Conservation (phyloP, 92 coral and sea anemone species). For the Desmophyllum pertusum region DNA sequence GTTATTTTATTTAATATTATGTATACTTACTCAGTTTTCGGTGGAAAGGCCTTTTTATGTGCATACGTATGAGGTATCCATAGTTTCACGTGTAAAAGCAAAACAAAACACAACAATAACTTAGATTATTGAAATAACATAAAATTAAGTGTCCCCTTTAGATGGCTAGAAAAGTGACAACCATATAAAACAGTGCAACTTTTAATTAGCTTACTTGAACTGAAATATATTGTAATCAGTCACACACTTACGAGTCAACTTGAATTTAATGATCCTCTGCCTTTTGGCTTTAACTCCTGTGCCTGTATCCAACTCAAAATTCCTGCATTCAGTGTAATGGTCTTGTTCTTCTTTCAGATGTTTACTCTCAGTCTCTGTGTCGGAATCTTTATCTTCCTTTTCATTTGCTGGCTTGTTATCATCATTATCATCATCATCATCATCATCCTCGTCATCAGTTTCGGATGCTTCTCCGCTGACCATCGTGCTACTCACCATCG, state of each 20-base stretch:
- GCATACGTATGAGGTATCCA: background rate
- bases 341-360: slow-evolving; percentile 35
- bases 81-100: background rate
- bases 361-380: slow-evolving; percentile 14
- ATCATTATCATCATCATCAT: slow-evolving; percentile 60
- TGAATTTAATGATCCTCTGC: slow-evolving; percentile 76
- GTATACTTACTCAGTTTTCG: slow-evolving; percentile 79
- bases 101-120: background rate
- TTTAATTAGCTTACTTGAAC: no score
- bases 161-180: no score
- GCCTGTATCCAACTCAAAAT: slow-evolving; percentile 3
- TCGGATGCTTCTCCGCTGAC: slow-evolving; percentile 95
- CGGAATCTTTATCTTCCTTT: slow-evolving; percentile 26
- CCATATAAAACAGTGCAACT: no score
- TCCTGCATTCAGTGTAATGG: slow-evolving; percentile 16
- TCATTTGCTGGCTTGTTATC: slow-evolving; percentile 8
- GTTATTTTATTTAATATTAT: background rate
- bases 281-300: slow-evolving; percentile 55
- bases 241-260: slow-evolving; percentile 85
- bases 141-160: no score
- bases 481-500: slow-evolving; percentile 87
- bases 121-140: background rate
- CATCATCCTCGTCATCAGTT: slow-evolving; percentile 91
- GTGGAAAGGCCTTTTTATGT: slow-evolving; percentile 68
- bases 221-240: no score